A percentile compares a stretch with the other conserved stretches of the same genome.
Conservation (phyloP, 2,888 invertebrate genomes). For the Carcina quercana region DNA sequence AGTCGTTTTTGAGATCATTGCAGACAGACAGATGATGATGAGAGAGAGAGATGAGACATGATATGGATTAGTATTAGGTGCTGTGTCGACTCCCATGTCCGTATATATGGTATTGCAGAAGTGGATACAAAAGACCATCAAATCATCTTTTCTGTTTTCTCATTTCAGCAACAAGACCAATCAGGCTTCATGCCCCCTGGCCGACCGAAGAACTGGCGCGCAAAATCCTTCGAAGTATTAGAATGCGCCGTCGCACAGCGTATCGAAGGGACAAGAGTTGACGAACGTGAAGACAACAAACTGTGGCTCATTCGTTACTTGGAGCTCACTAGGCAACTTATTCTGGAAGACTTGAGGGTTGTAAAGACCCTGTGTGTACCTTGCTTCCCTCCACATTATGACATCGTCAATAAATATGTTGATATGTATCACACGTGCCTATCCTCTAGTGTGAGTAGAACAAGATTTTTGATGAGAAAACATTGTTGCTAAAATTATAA, state of each 20-base stretch:
- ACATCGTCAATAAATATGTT: slow-evolving; percentile 93
- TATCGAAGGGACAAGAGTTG: slow-evolving; percentile 96
- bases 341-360: slow-evolving; percentile 92
- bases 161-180: slow-evolving; percentile 80
- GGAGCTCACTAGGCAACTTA: slow-evolving; percentile 89
- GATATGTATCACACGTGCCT: slow-evolving; percentile 95
- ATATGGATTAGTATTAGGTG: too few relatives aligned
- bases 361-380: slow-evolving; percentile 92
- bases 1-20: too few relatives aligned
- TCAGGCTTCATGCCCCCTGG: slow-evolving; percentile 96
- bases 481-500: not conserved
- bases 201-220: slow-evolving; percentile 93
- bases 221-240: slow-evolving; percentile 88
- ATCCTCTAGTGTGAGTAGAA: slow-evolving; percentile 81
- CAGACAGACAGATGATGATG: too few relatives aligned
- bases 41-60: too few relatives aligned
- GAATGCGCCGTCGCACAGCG: slow-evolving; percentile 86
- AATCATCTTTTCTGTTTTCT: too few relatives aligned
- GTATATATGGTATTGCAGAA: too few relatives aligned
- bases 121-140: too few relatives aligned
- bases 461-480: not conserved
- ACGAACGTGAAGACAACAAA: slow-evolving; percentile 92
- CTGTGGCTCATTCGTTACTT: slow-evolving; percentile 97
- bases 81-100: too few relatives aligned
- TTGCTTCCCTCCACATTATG: slow-evolving; percentile 96